Evolutionary conservation across 2,797 vertebrate genomes (phyloP).

Genomic region (Distichodus sexfasciatus): DNA sequence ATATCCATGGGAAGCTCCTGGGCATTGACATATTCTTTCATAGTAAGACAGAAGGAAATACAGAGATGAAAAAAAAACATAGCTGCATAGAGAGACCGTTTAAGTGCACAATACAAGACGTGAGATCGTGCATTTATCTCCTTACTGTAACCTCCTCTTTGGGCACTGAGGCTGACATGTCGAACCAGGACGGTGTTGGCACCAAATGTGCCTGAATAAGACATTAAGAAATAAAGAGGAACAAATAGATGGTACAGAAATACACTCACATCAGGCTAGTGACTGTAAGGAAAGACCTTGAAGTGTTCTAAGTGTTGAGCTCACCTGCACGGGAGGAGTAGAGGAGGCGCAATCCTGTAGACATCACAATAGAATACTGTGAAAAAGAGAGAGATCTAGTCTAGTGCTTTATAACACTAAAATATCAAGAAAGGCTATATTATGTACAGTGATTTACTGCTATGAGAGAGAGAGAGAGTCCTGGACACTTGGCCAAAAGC

Average conservation of each 20-base stretch:
- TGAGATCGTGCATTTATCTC: constrained; percentile 12
- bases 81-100: neutral
- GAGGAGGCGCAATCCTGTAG: constrained; percentile 56
- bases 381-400: neutral
- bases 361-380: constrained; percentile 50
- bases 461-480: neutral
- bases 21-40: constrained; percentile 80
- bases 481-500: neutral
- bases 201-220: constrained; percentile 31
- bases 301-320: too few species aligned
- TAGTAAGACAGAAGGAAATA: neutral
- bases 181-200: constrained; percentile 54
- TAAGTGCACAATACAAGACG: too few species aligned
- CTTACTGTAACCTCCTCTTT: constrained; percentile 70
- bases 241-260: neutral
- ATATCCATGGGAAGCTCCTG: constrained; percentile 71
- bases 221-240: neutral
- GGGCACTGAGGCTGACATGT: constrained; percentile 61
- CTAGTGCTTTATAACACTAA: too few species aligned
- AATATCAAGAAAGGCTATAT: too few species aligned
- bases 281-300: neutral
- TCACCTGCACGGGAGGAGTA: constrained; percentile 63
- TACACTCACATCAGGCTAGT: neutral
- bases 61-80: neutral
- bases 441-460: too few species aligned